Base-by-base conservation (phyloP, 2,113 vertebrate genomes). In the Xiphophorus couchianus region DNA sequence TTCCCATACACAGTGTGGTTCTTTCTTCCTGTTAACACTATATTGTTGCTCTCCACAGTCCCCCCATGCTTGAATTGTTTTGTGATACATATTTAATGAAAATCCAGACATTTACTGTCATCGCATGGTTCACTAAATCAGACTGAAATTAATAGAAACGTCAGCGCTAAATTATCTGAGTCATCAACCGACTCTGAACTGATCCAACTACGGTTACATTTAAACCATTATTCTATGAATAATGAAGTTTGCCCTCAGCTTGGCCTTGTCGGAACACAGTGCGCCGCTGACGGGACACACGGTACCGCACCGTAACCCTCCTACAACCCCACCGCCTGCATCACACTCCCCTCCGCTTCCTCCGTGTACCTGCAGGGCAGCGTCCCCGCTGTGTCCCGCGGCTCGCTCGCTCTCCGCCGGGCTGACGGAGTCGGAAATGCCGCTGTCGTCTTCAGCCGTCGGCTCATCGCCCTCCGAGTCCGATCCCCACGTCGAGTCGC, bases 401-500 rank as follows among this genome's bases (percentile, higher is more conserved):
- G 82, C 73, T 74, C 87, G 85, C 22, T 82, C 88, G 69, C 86
- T 74, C 62, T 91, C 90, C 71, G 76, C 69, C 76, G 90, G 87
- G 78, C 90, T 89, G 77, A 73, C 62, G 69, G 86, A 79, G 64
- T 89, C 91, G 39, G 86, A 89, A 68, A 85, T 71, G 74, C 92
- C 90, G 86, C 87, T 91, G 90, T 93, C 91, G 44, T 93, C 92
- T 7, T 91, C 93, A 9, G 74, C 86, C 75, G 81, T 83, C 75
- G 81, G 86, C 63, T 94, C 90, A 48, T 94, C 93, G 81, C 90
- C 82, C 83, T 95, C 95, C 3, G 95, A 95, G 92, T 95, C 94
- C 77, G 93, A 94, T 64, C 92, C 94, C 95, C 95, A 95, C 76
- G 94, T 95, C 88, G 95, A 95, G 93, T 95, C 94, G 86, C 94